Base-by-base conservation (phyloP, 2,113 vertebrate genomes). In the Caranx ignobilis region DNA sequence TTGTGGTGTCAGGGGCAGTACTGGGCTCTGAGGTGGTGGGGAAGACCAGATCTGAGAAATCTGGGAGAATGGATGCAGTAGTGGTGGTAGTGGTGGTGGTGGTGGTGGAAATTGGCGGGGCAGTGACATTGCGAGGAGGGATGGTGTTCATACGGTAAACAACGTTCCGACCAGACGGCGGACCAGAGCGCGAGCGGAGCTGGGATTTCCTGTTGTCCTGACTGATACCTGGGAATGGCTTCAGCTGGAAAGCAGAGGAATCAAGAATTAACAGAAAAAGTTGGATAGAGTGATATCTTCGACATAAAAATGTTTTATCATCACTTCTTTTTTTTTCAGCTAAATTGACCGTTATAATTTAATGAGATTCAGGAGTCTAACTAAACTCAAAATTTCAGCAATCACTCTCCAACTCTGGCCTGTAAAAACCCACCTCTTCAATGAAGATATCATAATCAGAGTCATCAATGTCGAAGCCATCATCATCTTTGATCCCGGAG, bases 371-470 rank as follows among this genome's bases (percentile, higher is more conserved):
- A 19, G n/a, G 9, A 61, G 16, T 11, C 18, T 41, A 10, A 62
- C 21, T 26, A 55, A 67, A 50, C 31, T 50, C 19, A 1, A 50
- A n/a, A 32, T 32, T 2, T 32, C 11, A 50, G 26, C 7, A 9
- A 32, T 32, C 26, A n/a, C 35, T 35, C 5, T 81, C 52, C 41
- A 37, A 31, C 9, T 48, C 3, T 19, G 35, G 37, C 5, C 2
- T 5, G 4, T n/a, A 15, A 43, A 35, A 47, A 81, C 84, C 6
- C 92, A 98, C 98, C 96, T 98, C 96, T 81, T 98, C 97, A 54
- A 97, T 96, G 71, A 97, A 97, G 66, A 97, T 81, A 73, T 98
- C 97, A 4, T 97, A 96, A 89, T 98, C 97, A 0, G 96, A 96
- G 85, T 97, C 96, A 32, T 99, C 97, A 0, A 95, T 79, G 62